Base-by-base conservation (phyloP, 2,888 invertebrate species). In the Eupithecia abbreviata region DNA sequence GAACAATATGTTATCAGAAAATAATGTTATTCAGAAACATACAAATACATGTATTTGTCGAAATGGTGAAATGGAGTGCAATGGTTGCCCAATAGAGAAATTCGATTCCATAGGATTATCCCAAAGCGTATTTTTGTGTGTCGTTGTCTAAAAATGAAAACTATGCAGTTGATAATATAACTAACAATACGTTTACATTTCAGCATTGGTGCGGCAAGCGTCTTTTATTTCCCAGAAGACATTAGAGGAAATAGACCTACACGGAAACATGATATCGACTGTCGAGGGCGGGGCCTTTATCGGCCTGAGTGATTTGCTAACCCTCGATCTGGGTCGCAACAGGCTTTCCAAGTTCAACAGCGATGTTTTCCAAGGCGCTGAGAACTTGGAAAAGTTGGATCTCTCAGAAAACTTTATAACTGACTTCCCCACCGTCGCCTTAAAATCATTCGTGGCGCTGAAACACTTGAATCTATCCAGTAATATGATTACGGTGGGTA, bases 351-450 rank as follows among this genome's bases (percentile, higher is more conserved):
- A 97, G 84, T 96, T 98, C 86, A 98, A 98, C 90, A 98, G 98
- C 89, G 98, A 98, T 87, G 97, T 98, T 73, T 98, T 98, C 85
- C 96, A 96, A 95, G 97, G 98, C 74, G 96, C 97, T 5, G 96
- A 96, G 76, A 97, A 97, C 84, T 93, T 99, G 79, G 96, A 97
- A 84, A 97, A 96, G 83, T 93, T 99, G 81, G 98, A 98, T 89
- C 93, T 99, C 45, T 98, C 98, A 0, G 97, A 97, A 86, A 99
- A 99, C 94, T 98, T 98, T 88, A 96, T 98, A 75, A 95, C 95
- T 2, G 97, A 97, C 88, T 97, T 98, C 87, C 98, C 98, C 4
- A 96, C 96, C 0, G 96, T 97, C 12, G 97, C 98, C 0, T 89
- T 98, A 68, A 97, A 97, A 86, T 95, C 96, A 47, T 96, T 98